These are phyloP conservation scores for Meles meles DNA, from an alignment of 2,113 vertebrate genomes.

Conservation along the genomic window DNA sequence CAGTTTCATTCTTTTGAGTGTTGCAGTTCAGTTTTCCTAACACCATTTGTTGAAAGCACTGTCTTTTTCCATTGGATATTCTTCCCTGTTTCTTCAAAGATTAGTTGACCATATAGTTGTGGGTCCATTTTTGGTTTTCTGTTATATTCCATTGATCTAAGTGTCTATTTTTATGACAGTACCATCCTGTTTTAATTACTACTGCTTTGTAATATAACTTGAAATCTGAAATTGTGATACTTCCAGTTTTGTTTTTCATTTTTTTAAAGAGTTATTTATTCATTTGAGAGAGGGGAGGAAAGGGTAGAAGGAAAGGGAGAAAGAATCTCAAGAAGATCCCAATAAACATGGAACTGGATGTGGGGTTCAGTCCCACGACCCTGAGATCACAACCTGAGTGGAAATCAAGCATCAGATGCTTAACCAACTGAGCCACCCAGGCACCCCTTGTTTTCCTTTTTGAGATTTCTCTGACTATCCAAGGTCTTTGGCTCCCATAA, in stretches of 20 bases:
- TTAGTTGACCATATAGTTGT: background rate
- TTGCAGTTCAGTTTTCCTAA: background rate
- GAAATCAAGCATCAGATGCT: background rate
- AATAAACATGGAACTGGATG: background rate
- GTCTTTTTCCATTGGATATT: background rate
- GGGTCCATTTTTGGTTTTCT: background rate
- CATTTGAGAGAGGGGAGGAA: background rate
- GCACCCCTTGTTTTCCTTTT: background rate
- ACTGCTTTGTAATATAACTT: background rate
- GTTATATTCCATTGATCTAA: background rate
- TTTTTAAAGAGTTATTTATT: background rate
- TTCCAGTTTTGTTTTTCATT: background rate
- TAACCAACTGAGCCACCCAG: background rate
- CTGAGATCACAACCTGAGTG: background rate
- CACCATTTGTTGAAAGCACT: background rate
- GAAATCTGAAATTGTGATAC: background rate
- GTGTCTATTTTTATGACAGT: background rate
- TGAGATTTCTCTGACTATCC: background rate
- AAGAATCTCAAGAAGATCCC: background rate
- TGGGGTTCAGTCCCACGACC: accelerated
- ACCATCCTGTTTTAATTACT: background rate
- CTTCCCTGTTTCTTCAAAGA: background rate
- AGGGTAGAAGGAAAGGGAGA: background rate
- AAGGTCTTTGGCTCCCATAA: background rate
- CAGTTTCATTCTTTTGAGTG: background rate